Conservation (phyloP, 2,888 invertebrate genomes). For the Shargacucullia verbasci region DNA sequence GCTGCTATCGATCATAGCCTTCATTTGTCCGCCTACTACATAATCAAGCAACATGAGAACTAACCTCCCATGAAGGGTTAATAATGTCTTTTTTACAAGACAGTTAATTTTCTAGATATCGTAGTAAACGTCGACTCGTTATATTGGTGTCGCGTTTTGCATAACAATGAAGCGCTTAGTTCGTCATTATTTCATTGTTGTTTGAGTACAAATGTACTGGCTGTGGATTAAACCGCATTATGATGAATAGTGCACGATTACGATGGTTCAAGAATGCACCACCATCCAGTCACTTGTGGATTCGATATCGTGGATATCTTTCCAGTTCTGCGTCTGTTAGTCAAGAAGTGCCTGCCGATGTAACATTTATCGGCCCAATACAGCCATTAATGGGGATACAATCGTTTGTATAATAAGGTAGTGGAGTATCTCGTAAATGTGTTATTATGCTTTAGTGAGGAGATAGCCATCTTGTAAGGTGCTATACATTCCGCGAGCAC, state of each 20-base stretch:
- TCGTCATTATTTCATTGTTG: conserved; percentile 25
- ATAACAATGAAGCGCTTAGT: conserved; percentile 27
- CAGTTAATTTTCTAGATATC: conserved; percentile 10
- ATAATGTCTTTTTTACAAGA: conserved; percentile 2
- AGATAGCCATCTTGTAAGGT: conserved; percentile 18
- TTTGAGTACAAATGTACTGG: conserved; percentile 5
- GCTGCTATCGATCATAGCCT: conserved; percentile 19
- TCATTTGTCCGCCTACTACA: conserved; percentile 4
- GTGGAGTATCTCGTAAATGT: conserved; percentile 22
- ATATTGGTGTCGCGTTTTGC: conserved; percentile 7
- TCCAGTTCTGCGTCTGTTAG: conserved; percentile 26
- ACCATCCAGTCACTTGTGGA: conserved; percentile 16
- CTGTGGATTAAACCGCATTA: not conserved
- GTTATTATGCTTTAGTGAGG: conserved; percentile 18
- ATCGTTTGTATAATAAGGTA: conserved; percentile 18
- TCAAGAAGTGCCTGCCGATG: conserved; percentile 8
- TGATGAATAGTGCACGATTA: conserved; percentile 7
- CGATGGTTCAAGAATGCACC: conserved; percentile 7
- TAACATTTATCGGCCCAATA: conserved; percentile 16
- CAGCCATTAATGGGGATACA: conserved; percentile 17
- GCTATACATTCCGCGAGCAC: conserved; percentile 15
- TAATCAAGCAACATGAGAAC: not conserved
- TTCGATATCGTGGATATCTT: conserved; percentile 11
- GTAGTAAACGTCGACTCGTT: conserved; percentile 6
- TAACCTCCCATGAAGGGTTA: not conserved